Base-by-base conservation (phyloP, 2,888 invertebrate genomes). In the Amphipoea lucens region DNA sequence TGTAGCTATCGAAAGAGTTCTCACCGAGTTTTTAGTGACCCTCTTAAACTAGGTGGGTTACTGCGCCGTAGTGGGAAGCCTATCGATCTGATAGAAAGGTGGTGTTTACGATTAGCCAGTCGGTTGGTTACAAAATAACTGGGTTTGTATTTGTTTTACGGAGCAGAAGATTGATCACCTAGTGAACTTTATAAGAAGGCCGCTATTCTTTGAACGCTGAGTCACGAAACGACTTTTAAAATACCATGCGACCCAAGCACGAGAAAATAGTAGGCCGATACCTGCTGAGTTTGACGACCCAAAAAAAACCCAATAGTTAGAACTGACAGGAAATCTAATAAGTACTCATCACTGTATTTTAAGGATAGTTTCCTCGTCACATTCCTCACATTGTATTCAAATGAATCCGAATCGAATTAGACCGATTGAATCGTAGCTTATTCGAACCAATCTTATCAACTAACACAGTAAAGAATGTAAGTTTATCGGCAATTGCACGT, bases 41-140 rank as follows among this genome's bases (percentile, higher is more conserved):
- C 90, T 91, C 91, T 82, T 86, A 91, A 93, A 88, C 81, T 86
- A 89, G 92, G 87, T 88, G 94, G 94, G 93, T 95, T 94, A 94
- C 93, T 94, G 95, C 95, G 95, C 94, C 93, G 94, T 86, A 92
- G 95, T 95, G 94, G 92, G 94, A 94, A 94, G 85, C 89, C 90
- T 96, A 97, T 97, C 93, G 96, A 97, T 96, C 95, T 92, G 90
- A 94, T 92, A 91, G 89, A 91, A 91, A 92, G 87, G 87, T 89
- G 88, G 90, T 90, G 94, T 92, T 93, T 94, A 91, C 90, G 85
- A 93, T 94, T 93, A 91, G 80, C 88, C 91, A 92, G 91, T 89
- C 87, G 86, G 91, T 88, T 92, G 89, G 89, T 85, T 90, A 91
- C 87, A 81, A 87, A 91, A 88, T 87, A 90, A 83, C 85, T 86